Conservation (phyloP, 2,113 vertebrate genomes). For the Sinocyclocheilus maitianheensis region DNA sequence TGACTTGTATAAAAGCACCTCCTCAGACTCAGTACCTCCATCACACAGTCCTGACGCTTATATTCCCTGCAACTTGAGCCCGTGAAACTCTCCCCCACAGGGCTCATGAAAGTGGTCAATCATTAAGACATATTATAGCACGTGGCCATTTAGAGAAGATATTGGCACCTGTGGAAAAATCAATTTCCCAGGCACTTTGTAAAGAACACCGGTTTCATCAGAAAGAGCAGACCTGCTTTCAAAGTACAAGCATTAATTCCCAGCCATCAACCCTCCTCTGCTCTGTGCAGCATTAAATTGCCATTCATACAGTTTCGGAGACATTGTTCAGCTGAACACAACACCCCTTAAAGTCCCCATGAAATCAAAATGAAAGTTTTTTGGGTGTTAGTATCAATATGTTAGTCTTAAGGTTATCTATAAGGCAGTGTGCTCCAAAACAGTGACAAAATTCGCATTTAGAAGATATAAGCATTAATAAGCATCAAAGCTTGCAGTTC, state of each 20-base stretch:
- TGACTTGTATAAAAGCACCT: neutral
- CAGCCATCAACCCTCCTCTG: neutral
- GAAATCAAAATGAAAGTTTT: too few relatives aligned
- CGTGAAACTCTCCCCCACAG: neutral
- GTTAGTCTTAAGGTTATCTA: too few relatives aligned
- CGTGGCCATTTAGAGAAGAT: neutral
- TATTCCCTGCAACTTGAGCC: conserved; percentile 26
- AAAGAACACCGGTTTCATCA: conserved; percentile 22
- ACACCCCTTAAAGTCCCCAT: conserved; percentile 16
- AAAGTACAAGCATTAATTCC: conserved; percentile 43
- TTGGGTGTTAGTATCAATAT: too few relatives aligned
- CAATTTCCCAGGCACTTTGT: conserved; percentile 44
- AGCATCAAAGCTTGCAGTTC: too few relatives aligned
- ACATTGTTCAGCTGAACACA: conserved; percentile 41
- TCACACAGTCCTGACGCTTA: conserved; percentile 1
- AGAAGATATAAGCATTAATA: too few relatives aligned
- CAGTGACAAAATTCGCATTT: too few relatives aligned
- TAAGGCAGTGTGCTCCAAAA: too few relatives aligned
- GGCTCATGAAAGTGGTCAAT: conserved; percentile 29
- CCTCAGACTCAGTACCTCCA: neutral
- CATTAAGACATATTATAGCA: conserved; percentile 17
- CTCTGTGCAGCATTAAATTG: conserved; percentile 39
- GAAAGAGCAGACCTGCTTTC: conserved; percentile 36
- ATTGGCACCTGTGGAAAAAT: conserved; percentile 34
- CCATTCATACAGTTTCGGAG: conserved; percentile 29